phyloP scores from a whole-genome alignment of 2,888 invertebrate species.

The Kryphioiulus occultus region DNA sequence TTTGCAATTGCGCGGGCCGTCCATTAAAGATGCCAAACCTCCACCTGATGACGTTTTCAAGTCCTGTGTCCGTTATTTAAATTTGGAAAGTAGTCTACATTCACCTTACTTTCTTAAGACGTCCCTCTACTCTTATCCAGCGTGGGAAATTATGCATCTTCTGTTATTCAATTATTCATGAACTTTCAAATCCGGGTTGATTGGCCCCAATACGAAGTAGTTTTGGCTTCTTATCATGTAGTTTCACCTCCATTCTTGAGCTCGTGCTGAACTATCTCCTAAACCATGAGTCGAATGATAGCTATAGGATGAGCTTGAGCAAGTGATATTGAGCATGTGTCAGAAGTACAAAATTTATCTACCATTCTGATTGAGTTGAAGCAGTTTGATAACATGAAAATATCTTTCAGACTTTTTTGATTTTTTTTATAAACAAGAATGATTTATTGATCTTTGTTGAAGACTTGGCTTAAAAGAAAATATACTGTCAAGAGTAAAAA shows the following conservation, averaged over 20 bases:
- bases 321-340: no score
- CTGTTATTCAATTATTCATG: neutral
- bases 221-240: neutral
- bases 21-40: neutral
- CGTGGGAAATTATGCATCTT: neutral
- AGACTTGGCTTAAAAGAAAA: no score
- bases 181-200: constrained; percentile 25
- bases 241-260: neutral
- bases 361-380: no score
- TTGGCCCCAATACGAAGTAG: neutral
- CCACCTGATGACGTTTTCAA: neutral
- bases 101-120: neutral
- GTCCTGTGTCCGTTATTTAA: neutral
- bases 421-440: no score
- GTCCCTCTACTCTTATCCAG: neutral
- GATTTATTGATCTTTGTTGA: no score
- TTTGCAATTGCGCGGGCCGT: neutral
- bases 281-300: no score
- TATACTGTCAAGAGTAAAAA: no score
- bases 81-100: neutral
- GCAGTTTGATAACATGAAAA: no score
- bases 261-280: neutral
- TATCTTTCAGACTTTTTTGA: no score
- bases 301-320: neutral
- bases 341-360: no score